These are phyloP conservation scores for Cottoperca gobio DNA, from an alignment of 2,797 vertebrate species.

Conservation along the genomic window DNA sequence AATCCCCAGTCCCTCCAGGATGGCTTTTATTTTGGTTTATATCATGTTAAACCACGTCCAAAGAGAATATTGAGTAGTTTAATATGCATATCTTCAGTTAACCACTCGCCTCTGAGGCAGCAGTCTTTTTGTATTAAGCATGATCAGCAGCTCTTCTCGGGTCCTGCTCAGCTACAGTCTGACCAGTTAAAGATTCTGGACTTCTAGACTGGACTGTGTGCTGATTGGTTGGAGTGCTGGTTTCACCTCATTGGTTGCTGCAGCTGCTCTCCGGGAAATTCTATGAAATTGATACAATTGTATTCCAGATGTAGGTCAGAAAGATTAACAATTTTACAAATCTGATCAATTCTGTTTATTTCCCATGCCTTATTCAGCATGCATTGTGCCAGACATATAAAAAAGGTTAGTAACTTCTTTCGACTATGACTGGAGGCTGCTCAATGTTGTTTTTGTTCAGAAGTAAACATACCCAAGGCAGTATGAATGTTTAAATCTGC, in stretches of 20 bases:
- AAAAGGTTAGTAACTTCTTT: conserved; percentile 13
- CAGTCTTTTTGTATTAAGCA: neutral
- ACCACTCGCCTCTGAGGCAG: neutral
- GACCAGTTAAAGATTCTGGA: neutral
- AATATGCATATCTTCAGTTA: neutral
- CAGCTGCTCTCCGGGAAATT: neutral
- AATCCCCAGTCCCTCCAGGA: too few species aligned
- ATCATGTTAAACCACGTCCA: neutral
- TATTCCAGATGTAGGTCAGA: neutral
- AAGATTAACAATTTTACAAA: neutral
- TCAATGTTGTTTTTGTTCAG: conserved; percentile 8
- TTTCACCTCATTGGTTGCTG: neutral
- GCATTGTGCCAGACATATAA: conserved; percentile 3
- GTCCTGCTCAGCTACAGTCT: neutral
- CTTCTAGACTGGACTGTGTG: neutral
- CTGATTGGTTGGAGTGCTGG: neutral
- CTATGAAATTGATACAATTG: neutral
- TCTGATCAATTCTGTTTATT: neutral
- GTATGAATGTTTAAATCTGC: conserved; percentile 28
- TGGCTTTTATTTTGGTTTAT: neutral
- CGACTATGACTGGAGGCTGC: neutral
- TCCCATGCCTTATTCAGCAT: neutral
- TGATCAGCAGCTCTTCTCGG: neutral
- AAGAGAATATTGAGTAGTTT: neutral
- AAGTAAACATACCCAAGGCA: conserved; percentile 30